These are phyloP conservation scores for Ailurus styani DNA, from an alignment of 2,113 vertebrate genomes.

Conservation along the genomic window DNA sequence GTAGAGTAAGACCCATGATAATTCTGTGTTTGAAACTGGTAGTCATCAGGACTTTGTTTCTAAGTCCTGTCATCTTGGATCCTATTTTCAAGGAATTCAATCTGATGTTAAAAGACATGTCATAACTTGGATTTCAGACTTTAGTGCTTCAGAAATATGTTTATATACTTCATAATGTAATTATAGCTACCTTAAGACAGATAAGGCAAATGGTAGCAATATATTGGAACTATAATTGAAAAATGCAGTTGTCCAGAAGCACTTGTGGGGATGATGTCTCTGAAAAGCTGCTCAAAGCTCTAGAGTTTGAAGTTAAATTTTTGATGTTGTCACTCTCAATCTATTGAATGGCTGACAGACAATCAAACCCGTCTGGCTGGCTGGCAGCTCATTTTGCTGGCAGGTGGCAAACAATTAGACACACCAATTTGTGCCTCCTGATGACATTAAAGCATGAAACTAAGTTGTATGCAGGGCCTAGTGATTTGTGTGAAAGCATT, in stretches of 20 bases:
- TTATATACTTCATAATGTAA: slow-evolving; percentile 81
- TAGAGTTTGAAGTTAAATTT: slow-evolving; percentile 87
- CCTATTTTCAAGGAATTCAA: slow-evolving; percentile 72
- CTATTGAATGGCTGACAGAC: slow-evolving; percentile 91
- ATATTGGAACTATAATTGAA: slow-evolving; percentile 86
- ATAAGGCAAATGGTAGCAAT: slow-evolving; percentile 81
- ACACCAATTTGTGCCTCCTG: slow-evolving; percentile 95
- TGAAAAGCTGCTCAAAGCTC: slow-evolving; percentile 82
- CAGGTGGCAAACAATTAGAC: slow-evolving; percentile 99
- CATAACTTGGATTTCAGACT: slow-evolving; percentile 78
- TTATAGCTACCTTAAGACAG: slow-evolving; percentile 83
- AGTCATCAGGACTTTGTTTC: slow-evolving; percentile 63
- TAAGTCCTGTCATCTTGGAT: slow-evolving; percentile 68
- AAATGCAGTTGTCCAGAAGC: slow-evolving; percentile 85
- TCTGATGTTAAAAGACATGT: slow-evolving; percentile 77
- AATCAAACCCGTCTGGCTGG: slow-evolving; percentile 92
- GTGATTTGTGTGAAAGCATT: slow-evolving; percentile 99
- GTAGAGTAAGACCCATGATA: slow-evolving; percentile 52
- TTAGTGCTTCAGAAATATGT: slow-evolving; percentile 77
- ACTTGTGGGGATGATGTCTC: slow-evolving; percentile 82
- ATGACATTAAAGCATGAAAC: slow-evolving; percentile 96
- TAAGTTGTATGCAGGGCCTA: slow-evolving; percentile 93
- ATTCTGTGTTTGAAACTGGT: slow-evolving; percentile 55
- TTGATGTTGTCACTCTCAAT: slow-evolving; percentile 98
- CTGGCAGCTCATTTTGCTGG: slow-evolving; percentile 99